Conservation (phyloP, 2,797 vertebrate genomes). For the Acanthiza pusilla region DNA sequence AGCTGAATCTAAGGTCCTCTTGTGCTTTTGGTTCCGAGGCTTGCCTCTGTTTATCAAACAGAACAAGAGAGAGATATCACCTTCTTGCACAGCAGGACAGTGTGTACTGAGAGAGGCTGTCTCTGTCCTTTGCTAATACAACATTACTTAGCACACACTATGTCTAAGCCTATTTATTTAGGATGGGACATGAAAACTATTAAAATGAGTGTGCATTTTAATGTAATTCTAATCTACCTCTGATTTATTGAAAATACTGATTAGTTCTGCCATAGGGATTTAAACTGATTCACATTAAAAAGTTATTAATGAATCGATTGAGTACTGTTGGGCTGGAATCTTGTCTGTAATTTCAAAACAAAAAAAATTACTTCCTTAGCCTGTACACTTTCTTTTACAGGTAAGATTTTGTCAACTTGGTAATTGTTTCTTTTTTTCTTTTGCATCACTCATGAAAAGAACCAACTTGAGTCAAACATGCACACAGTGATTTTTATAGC, state of each 20-base stretch:
- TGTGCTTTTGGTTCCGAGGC: neutral
- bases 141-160: neutral
- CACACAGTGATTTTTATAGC: neutral
- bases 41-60: neutral
- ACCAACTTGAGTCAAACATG: neutral
- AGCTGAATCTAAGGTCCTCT: neutral
- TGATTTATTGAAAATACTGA: conserved; percentile 46
- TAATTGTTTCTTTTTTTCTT: neutral
- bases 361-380: neutral
- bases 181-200: neutral
- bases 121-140: neutral
- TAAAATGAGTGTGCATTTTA: conserved; percentile 32
- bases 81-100: neutral
- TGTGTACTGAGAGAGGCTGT: neutral
- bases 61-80: neutral
- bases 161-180: neutral
- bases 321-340: neutral
- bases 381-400: neutral
- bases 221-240: conserved; percentile 36
- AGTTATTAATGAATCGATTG: neutral
- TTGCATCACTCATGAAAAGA: neutral
- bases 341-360: neutral
- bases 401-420: neutral
- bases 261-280: conserved; percentile 4
- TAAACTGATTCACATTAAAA: conserved; percentile 20